These are phyloP conservation scores for Sarcophaga carnaria DNA, from an alignment of 2,888 invertebrate genomes.

Conservation along the genomic window DNA sequence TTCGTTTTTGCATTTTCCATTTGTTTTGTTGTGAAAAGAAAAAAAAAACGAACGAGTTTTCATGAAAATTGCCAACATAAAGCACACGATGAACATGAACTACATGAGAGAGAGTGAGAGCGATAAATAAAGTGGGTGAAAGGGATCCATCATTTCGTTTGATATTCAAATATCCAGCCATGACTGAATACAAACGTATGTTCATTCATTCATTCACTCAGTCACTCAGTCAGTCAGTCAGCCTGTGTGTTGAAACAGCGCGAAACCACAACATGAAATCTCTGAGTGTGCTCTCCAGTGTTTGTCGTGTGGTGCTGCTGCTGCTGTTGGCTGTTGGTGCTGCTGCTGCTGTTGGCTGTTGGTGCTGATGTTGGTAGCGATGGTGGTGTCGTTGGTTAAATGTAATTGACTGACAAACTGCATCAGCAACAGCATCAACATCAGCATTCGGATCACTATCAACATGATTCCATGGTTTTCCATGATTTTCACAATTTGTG, in stretches of 20 bases:
- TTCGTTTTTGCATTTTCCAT: constrained; percentile 1
- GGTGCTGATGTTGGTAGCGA: neutral
- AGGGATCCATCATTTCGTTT: constrained; percentile 49
- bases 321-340: neutral
- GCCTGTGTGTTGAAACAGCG: constrained; percentile 60
- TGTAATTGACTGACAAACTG: constrained; percentile 69
- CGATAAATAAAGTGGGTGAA: constrained; percentile 10
- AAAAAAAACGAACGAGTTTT: constrained; percentile 6
- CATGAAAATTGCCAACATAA: constrained; percentile 54
- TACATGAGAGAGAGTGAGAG: neutral
- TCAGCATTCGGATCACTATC: constrained; percentile 14
- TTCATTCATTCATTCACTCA: constrained; percentile 24
- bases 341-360: neutral
- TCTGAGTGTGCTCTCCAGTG: constrained; percentile 49
- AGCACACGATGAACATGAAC: constrained; percentile 9
- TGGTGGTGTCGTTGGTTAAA: constrained; percentile 51
- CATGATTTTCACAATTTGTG: constrained; percentile 48
- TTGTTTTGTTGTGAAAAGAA: neutral
- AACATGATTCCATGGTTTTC: constrained; percentile 12
- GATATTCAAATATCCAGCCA: constrained; percentile 5
- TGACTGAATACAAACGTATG: neutral
- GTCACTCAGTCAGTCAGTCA: constrained; percentile 13
- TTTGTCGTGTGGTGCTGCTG: neutral
- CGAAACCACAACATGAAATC: constrained; percentile 69
- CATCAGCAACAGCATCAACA: constrained; percentile 10